Conservation (phyloP, 2,888 invertebrate genomes). For the Dendrolimus houi region DNA sequence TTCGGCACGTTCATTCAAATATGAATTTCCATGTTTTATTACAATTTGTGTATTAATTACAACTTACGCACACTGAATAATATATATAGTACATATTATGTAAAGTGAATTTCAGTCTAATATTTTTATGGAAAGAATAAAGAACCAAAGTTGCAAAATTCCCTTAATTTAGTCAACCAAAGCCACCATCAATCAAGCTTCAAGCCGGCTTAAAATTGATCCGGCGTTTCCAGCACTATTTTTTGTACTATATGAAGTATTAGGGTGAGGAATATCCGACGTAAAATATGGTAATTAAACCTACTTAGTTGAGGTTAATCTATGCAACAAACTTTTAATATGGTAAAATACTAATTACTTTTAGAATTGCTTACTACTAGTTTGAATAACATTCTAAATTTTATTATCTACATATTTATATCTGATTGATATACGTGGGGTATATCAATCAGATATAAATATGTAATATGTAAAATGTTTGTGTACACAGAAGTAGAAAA, state of each 20-base stretch:
- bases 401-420: no score
- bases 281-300: background rate
- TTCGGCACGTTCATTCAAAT: no score
- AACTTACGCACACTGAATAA: no score
- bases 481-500: no score
- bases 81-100: no score
- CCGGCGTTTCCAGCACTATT: conserved; percentile 27
- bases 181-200: conserved; percentile 39
- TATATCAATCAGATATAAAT: no score
- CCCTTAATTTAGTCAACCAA: conserved; percentile 38
- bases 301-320: background rate
- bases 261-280: background rate
- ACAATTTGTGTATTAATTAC: no score
- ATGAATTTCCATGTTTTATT: no score
- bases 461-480: no score
- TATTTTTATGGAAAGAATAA: conserved; percentile 3
- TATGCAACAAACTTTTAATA: background rate
- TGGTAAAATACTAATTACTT: background rate
- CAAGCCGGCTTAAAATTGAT: conserved; percentile 26
- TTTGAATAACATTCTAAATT: no score
- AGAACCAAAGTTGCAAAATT: conserved; percentile 10
- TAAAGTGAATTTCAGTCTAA: no score
- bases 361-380: background rate
- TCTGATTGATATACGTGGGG: no score
- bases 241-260: conserved; percentile 11